Conservation (phyloP, 1,140 invertebrate species). For the Pogonognathellus flavescens region DNA sequence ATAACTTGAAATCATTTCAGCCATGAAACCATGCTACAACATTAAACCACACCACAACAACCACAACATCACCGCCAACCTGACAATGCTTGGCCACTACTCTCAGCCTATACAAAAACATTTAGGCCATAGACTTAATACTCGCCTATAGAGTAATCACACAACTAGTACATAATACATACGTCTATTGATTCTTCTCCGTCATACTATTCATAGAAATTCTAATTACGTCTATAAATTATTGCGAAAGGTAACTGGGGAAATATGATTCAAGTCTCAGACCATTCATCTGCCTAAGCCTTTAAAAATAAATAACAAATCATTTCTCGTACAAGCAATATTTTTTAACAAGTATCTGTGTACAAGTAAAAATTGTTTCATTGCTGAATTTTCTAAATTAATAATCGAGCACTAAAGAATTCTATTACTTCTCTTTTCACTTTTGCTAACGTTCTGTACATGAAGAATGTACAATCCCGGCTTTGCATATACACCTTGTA, state of each 20-base stretch:
- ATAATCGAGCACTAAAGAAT: no score
- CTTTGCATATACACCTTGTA: no score
- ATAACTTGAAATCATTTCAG: constrained; percentile 24
- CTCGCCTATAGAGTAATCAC: constrained; percentile 10
- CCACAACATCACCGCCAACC: constrained; percentile 30
- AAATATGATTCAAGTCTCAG: no score
- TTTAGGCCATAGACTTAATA: constrained; percentile 49
- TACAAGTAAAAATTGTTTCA: no score
- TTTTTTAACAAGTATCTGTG: no score
- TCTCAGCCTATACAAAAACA: constrained; percentile 29
- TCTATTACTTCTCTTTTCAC: no score
- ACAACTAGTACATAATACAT: constrained; percentile 11
- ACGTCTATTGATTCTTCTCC: not conserved
- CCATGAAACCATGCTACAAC: constrained; percentile 20
- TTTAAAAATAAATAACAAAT: no score
- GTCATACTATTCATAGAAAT: constrained; percentile 15
- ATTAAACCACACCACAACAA: constrained; percentile 6
- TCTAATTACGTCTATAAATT: constrained; percentile 38
- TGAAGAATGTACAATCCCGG: no score
- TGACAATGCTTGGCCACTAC: constrained; percentile 21
- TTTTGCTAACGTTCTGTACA: no score
- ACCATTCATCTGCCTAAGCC: no score
- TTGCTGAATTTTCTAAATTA: no score
- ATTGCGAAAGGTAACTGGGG: not conserved
- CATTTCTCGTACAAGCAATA: no score